Percentiles rank a stretch among this genome's conserved stretches.
Conservation (phyloP, 2,113 vertebrate species). For the Redunca redunca region DNA sequence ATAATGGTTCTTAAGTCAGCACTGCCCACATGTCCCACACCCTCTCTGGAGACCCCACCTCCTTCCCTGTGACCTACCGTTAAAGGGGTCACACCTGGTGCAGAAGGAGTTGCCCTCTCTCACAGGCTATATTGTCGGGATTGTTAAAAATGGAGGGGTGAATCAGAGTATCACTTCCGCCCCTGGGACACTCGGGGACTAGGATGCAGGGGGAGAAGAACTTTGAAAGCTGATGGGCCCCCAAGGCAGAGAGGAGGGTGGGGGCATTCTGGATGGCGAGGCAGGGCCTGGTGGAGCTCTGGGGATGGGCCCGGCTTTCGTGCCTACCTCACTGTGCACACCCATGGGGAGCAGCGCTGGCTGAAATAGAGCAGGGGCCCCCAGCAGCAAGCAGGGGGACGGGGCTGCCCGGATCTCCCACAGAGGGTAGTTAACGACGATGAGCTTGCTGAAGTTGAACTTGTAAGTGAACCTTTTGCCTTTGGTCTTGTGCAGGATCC, state of each 20-base stretch:
- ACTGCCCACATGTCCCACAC: background rate
- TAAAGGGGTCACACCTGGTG: background rate
- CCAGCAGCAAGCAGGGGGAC: slow-evolving; percentile 13
- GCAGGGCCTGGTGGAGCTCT: background rate
- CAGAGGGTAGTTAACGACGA: slow-evolving; percentile 82
- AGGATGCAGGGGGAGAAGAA: background rate
- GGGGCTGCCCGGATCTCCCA: slow-evolving; percentile 32
- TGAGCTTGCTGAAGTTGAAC: slow-evolving; percentile 91
- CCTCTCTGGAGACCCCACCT: background rate
- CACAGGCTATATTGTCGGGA: background rate
- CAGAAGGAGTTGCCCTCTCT: background rate
- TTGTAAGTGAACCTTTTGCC: slow-evolving; percentile 92
- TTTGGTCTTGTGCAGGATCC: slow-evolving; percentile 90
- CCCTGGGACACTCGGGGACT: background rate
- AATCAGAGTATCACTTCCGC: background rate
- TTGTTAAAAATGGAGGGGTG: background rate
- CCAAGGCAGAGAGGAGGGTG: background rate
- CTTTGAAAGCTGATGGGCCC: fast-evolving
- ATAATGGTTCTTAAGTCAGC: background rate
- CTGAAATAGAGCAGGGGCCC: background rate
- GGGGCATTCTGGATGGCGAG: background rate
- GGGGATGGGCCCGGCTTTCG: fast-evolving
- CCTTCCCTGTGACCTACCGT: background rate
- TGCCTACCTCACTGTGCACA: slow-evolving; percentile 56
- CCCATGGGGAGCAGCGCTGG: background rate